Base-by-base conservation (phyloP, 1,140 invertebrate genomes). In the Sycophila sp. region DNA sequence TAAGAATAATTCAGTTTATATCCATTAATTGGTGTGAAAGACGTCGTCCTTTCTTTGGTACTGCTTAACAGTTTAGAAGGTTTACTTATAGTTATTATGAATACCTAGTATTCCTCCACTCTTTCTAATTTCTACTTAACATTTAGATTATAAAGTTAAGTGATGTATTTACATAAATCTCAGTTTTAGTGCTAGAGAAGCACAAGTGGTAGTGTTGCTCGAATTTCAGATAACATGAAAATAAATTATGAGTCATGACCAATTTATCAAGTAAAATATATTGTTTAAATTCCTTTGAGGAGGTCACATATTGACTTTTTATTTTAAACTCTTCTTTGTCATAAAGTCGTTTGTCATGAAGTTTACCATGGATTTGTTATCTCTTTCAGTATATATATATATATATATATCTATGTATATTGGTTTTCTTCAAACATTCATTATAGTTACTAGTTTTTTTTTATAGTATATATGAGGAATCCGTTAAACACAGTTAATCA, bases 271-370 rank as follows among this genome's bases (percentile, higher is more conserved):
- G 24, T 22, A 47, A 22, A 2, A 47, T 17, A 22, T 47, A 22
- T 17, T 47, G 22, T 17, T 45, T 17, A 45, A 42, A 24, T 60
- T 49, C 17, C 42, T 62, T 34, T 47, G 2, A 66, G 51, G 19
- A 56, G 38, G 38, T 55, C 42, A 22, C 8, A 11, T 62, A 62
- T 65, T 65, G 60, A 64, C 60, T 65, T 65, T 36, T 64, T n/a
- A n/a, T 53, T 40, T 47, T 19, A 55, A 40, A 40, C 19, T 19
- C 17, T 51, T 40, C 32, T 17, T 17, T 40, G 30, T 65, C 55
- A 55, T 30, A 53, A 53, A 53, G 40, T 53, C n/a, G 2, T 56
- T 56, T 34, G 5, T 19, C n/a, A n/a, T 38, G 7, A 2, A 26
- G 26, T 36, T 51, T n/a, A n/a, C n/a, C n/a, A n/a, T n/a, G n/a